Conservation (phyloP, 1,140 invertebrate species). For the Solenopsis fugax region DNA sequence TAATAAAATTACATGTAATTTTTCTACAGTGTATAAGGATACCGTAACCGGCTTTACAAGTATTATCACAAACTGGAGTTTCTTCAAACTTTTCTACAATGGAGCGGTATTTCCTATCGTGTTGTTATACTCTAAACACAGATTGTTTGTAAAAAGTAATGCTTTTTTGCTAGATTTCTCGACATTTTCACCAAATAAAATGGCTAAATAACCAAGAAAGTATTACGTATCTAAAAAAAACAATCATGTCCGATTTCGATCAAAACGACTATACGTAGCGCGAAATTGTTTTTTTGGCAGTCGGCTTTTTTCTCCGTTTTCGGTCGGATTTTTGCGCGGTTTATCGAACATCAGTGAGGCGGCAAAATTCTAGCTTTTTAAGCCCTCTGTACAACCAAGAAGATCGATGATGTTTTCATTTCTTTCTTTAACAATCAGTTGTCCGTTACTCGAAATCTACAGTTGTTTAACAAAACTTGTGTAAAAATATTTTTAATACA, state of each 20-base stretch:
- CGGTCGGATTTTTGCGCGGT: constrained; percentile 2
- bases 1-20: no score
- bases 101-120: not conserved
- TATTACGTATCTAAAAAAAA: constrained; percentile 19
- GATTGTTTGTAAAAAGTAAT: not conserved
- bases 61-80: not conserved
- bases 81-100: constrained; percentile 3
- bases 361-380: constrained; percentile 11
- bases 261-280: not conserved
- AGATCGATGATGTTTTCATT: constrained; percentile 34
- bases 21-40: no score
- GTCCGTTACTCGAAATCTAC: not conserved
- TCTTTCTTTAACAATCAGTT: not conserved
- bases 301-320: not conserved
- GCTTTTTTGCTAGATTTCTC: not conserved
- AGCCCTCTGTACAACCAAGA: not conserved
- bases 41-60: no score
- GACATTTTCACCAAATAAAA: constrained; percentile 14
- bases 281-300: constrained; percentile 2
- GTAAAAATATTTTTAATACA: not conserved
- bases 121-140: not conserved
- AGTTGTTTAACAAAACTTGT: not conserved
- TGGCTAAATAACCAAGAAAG: not conserved
- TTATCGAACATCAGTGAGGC: constrained; percentile 31
- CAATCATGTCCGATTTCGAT: constrained; percentile 21